Evolutionary conservation across 2,797 vertebrate species (phyloP), one percentile per base, ranked within the genome.

Genomic region (Pseudocheirus occidentalis): DNA sequence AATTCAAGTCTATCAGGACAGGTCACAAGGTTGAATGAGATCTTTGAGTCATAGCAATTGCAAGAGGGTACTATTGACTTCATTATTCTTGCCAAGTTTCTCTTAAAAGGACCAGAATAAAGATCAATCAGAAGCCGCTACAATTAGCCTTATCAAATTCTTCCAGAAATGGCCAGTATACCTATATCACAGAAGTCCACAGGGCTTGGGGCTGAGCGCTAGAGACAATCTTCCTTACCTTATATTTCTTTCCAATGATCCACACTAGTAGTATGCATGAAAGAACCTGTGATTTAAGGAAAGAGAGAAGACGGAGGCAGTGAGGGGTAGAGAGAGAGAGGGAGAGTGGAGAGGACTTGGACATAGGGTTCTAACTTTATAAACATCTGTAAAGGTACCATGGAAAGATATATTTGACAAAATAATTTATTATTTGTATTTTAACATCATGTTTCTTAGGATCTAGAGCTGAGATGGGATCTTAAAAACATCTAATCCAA

Each of bases 21-120:
- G 53, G 90, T 29, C 52, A 29, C 50, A 50, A 40, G 50, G n/a
- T 24, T 90, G 53, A 90, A 29, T 52, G 13, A 95, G 92, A 89
- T 93, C 21, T 24, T 54, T 95, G 96, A 53, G 92, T 58, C 95
- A 62, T 92, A 90, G 13, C 95, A 95, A 97, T 94, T 58, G 53
- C 95, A 95, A 97, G 94, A 62, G 53, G 55, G 29, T 94, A 97
- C 91, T 97, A 94, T 89, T 95, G 13, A 94, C 91, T 93, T 58
- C 55, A 94, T 95, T 18, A 91, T 92, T 27, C 50, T 94, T 95
- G 93, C 58, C 91, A 62, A 7, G 0, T 3, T 0, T 95, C 93
- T 90, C 90, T 90, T 53, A 73, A 73, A 95, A 95, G 95, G 93
- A 94, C 96, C 94, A 34, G 21, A 40, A 92, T 89, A 97, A 95